Percentiles rank a stretch among this genome's conserved stretches.
These are phyloP conservation scores for Neoniphon sammara DNA, from an alignment of 2,797 vertebrate genomes.

Conservation along the genomic window DNA sequence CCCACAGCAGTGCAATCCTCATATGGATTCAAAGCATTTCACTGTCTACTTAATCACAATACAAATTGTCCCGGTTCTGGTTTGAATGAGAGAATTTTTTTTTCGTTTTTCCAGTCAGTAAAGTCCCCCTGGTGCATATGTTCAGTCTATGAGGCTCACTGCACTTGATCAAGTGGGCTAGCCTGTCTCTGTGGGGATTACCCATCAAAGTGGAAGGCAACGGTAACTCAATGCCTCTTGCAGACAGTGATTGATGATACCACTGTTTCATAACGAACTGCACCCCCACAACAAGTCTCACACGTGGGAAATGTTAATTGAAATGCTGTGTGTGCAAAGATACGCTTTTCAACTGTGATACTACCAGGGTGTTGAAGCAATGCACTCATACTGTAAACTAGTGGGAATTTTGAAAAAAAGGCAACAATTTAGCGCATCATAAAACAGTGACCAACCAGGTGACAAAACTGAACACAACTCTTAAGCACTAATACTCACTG, in stretches of 20 bases:
- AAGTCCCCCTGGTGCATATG: slow-evolving; percentile 76
- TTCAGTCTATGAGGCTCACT: slow-evolving; percentile 71
- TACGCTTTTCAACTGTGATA: slow-evolving; percentile 65
- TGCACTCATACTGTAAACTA: slow-evolving; percentile 27
- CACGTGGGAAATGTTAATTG: slow-evolving; percentile 82
- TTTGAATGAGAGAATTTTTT: slow-evolving; percentile 74
- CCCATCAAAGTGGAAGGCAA: slow-evolving; percentile 82
- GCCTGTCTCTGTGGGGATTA: slow-evolving; percentile 76
- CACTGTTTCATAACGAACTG: slow-evolving; percentile 76
- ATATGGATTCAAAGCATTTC: slow-evolving; percentile 73
- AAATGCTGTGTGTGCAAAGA: slow-evolving; percentile 78
- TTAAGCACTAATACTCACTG: slow-evolving; percentile 60
- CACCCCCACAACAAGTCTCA: slow-evolving; percentile 72
- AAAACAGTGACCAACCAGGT: slow-evolving; percentile 36
- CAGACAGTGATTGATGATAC: slow-evolving; percentile 85
- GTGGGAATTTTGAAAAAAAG: slow-evolving; percentile 26
- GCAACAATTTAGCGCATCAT: slow-evolving; percentile 32
- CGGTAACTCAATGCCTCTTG: slow-evolving; percentile 81
- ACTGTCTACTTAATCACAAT: slow-evolving; percentile 82
- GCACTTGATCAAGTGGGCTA: slow-evolving; percentile 81
- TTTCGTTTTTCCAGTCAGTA: slow-evolving; percentile 51
- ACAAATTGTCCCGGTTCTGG: slow-evolving; percentile 80
- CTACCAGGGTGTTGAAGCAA: slow-evolving; percentile 52
- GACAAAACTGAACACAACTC: slow-evolving; percentile 32
- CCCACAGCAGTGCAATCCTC: slow-evolving; percentile 67